phyloP scores from a whole-genome alignment of 1,140 invertebrate species.

The Periplaneta americana region DNA sequence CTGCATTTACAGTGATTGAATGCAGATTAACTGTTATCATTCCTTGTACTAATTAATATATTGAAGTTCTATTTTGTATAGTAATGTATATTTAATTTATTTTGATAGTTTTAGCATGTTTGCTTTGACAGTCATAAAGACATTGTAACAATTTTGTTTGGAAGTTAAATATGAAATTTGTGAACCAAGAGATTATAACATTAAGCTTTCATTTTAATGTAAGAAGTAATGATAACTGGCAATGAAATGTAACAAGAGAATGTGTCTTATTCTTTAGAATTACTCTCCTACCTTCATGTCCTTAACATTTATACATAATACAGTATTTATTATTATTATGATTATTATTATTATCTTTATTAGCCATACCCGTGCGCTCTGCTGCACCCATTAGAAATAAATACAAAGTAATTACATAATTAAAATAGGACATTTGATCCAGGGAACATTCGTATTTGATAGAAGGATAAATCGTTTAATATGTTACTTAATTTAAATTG shows the following conservation, averaged over 20 bases:
- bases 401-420: too few species aligned
- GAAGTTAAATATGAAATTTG: not conserved
- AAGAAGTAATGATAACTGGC: not conserved
- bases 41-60: not conserved
- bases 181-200: not conserved
- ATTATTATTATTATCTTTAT: too few species aligned
- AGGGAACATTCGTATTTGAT: too few species aligned
- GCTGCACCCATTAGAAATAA: too few species aligned
- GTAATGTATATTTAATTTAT: not conserved
- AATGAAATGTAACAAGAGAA: not conserved
- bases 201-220: not conserved
- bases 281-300: too few species aligned
- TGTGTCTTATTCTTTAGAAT: too few species aligned
- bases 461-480: too few species aligned
- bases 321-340: too few species aligned
- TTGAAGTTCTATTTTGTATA: not conserved
- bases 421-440: too few species aligned
- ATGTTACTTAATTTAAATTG: too few species aligned
- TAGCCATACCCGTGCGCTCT: too few species aligned
- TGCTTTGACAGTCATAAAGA: not conserved
- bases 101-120: not conserved
- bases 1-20: not conserved
- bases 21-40: not conserved
- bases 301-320: too few species aligned
- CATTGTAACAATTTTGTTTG: not conserved